Conservation (phyloP, 2,797 vertebrate genomes). For the Hydrolagus colliei region DNA sequence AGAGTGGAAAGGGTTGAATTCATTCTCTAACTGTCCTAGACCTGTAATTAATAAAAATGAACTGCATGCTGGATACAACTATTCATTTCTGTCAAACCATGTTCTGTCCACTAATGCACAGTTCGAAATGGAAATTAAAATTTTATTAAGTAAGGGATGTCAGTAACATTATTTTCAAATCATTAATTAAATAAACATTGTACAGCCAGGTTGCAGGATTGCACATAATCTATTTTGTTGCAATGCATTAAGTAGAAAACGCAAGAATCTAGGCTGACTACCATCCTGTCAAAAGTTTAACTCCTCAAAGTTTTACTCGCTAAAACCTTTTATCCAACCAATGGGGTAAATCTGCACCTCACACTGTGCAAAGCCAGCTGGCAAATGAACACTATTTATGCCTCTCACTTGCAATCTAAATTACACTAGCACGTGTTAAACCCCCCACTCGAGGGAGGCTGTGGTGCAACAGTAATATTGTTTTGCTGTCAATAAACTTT, state of each 20-base stretch:
- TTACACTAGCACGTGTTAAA: background rate
- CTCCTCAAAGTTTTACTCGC: background rate
- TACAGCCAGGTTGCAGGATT: too few species aligned
- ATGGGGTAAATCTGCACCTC: background rate
- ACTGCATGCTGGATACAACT: background rate
- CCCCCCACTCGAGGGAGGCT: background rate
- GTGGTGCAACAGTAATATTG: background rate
- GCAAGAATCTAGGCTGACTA: background rate
- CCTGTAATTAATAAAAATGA: background rate
- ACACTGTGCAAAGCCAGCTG: background rate
- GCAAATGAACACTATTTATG: background rate
- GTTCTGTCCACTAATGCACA: background rate
- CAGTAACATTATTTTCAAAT: slow-evolving; percentile 22
- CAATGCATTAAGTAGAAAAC: background rate
- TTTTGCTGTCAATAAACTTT: background rate
- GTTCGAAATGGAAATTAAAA: slow-evolving; percentile 2
- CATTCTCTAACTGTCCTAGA: background rate
- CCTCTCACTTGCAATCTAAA: background rate
- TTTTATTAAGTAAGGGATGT: slow-evolving; percentile 26
- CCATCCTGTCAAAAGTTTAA: too few species aligned
- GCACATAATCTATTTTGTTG: background rate
- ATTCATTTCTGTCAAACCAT: slow-evolving; percentile 16
- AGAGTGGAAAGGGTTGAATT: background rate
- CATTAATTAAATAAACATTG: slow-evolving; percentile 10
- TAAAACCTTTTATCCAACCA: background rate